Percentiles rank a stretch among this genome's conserved stretches.
phyloP scores from a whole-genome alignment of 1,140 invertebrate genomes.

The Battus philenor region DNA sequence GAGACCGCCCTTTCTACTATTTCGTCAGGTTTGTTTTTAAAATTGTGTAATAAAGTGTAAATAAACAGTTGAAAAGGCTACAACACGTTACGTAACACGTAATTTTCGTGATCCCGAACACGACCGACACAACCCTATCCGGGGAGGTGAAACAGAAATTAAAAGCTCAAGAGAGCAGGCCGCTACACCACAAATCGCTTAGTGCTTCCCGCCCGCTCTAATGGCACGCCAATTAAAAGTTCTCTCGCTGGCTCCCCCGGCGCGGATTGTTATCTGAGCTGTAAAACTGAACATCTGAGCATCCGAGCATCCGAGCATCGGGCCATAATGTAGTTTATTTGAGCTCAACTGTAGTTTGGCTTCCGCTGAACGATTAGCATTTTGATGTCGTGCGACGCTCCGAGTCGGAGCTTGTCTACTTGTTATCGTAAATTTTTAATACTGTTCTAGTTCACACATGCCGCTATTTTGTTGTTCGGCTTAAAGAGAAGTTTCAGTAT shows the following conservation, averaged over 20 bases:
- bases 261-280: conserved; percentile 63
- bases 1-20: too few species aligned
- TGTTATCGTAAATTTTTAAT: too few species aligned
- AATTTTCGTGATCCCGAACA: conserved; percentile 16
- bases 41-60: too few species aligned
- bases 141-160: conserved; percentile 65
- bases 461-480: too few species aligned
- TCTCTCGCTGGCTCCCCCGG: conserved; percentile 49
- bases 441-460: too few species aligned
- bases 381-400: conserved; percentile 49
- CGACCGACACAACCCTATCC: conserved; percentile 43
- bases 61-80: too few species aligned
- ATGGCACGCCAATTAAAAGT: conserved; percentile 75
- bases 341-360: conserved; percentile 40
- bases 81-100: background rate
- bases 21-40: too few species aligned
- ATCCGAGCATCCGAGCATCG: too few species aligned
- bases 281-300: conserved; percentile 67
- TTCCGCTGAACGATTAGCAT: conserved; percentile 50
- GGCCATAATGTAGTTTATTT: conserved; percentile 66
- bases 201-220: conserved; percentile 68
- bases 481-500: too few species aligned
- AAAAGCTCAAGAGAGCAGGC: conserved; percentile 71
- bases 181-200: conserved; percentile 74
- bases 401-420: too few species aligned